phyloP scores from a whole-genome alignment of 2,113 vertebrate species.

The Chloropsis hardwickii region DNA sequence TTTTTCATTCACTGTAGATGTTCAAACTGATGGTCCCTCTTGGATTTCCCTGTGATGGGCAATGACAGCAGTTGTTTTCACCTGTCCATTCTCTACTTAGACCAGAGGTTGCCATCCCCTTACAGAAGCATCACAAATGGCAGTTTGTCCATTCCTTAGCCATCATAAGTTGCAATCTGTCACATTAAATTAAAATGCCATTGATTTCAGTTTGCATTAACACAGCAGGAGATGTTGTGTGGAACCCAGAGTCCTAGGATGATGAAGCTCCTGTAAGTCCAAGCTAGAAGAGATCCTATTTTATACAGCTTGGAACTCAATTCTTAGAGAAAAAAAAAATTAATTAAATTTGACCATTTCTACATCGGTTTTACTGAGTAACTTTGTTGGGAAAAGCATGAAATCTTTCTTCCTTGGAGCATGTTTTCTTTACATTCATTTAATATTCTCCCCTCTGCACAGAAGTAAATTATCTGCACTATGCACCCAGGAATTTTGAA shows the following conservation, averaged over 20 bases:
- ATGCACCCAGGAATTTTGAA: background rate
- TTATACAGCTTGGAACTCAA: background rate
- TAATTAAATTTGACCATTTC: background rate
- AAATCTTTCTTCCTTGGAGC: background rate
- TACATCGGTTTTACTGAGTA: background rate
- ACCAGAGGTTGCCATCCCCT: background rate
- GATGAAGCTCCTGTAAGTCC: background rate
- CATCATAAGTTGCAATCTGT: background rate
- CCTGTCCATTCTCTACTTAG: background rate
- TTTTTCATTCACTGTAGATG: background rate
- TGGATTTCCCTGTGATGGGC: background rate
- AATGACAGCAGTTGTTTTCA: background rate
- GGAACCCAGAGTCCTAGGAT: background rate
- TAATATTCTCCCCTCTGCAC: background rate
- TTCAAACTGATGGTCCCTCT: background rate
- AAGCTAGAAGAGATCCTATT: background rate
- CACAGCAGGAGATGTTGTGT: background rate
- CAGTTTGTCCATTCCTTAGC: background rate
- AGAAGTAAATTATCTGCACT: slow-evolving; percentile 28
- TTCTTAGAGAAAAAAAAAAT: background rate
- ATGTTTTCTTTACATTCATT: background rate
- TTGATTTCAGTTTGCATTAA: background rate
- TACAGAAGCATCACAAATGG: background rate
- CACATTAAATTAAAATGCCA: background rate
- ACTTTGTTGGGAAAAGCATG: background rate